Percentiles rank a stretch among this genome's conserved stretches.
These are phyloP conservation scores for Galaxea fascicularis DNA, from an alignment of 92 coral and sea anemone genomes.

Conservation along the genomic window DNA sequence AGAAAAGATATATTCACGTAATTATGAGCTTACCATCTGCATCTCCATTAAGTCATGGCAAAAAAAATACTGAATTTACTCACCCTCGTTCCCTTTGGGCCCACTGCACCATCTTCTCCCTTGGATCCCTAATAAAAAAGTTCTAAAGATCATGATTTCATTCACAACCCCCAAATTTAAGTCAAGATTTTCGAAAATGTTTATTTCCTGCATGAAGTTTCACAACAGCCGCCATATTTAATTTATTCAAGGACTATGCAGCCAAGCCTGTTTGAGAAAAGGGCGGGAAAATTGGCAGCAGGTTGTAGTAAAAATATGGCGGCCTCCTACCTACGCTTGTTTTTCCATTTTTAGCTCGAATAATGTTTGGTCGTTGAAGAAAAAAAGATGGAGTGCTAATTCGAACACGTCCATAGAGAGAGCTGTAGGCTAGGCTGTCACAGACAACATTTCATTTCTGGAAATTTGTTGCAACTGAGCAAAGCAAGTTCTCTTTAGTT, in stretches of 20 bases:
- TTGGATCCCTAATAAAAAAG: conserved; percentile 61
- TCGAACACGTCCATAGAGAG: no score
- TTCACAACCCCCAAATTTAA: background rate
- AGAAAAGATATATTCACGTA: no score
- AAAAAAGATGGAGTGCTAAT: no score
- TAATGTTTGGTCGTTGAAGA: no score
- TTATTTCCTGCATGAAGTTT: background rate
- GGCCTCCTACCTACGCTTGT: background rate
- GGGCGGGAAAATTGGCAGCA: conserved; percentile 37
- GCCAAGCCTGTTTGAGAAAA: conserved; percentile 51
- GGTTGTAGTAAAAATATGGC: background rate
- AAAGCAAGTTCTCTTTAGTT: background rate
- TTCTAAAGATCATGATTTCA: background rate
- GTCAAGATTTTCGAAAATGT: background rate
- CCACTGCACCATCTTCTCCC: conserved; percentile 78
- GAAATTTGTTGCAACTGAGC: no score
- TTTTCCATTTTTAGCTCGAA: background rate
- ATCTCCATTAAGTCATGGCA: background rate
- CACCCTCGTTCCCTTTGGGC: conserved; percentile 86
- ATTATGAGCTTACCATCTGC: no score
- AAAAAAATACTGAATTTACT: background rate
- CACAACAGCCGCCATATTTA: conserved; percentile 14
- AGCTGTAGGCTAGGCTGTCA: no score
- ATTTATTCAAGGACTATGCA: conserved; percentile 10
- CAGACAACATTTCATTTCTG: no score